phyloP scores from a whole-genome alignment of 2,888 invertebrate species.

The Cheiracanthium punctorium region DNA sequence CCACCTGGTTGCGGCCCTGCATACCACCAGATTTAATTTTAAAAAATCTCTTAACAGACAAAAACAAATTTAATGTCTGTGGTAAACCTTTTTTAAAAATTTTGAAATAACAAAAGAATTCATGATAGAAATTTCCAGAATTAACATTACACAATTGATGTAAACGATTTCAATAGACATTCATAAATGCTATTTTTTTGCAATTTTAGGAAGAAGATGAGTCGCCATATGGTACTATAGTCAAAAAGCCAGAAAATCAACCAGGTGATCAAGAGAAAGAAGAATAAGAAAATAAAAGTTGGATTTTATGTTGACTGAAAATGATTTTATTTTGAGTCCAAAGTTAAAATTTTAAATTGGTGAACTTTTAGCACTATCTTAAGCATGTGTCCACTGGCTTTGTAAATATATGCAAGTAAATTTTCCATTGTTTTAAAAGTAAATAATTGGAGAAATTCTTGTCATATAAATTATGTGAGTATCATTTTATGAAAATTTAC shows the following conservation, averaged over 20 bases:
- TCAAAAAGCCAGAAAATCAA: constrained; percentile 53
- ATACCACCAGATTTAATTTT: too few species aligned
- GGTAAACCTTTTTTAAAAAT: too few species aligned
- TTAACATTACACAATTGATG: too few species aligned
- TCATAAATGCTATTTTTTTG: neutral
- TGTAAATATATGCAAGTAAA: neutral
- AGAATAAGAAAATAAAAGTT: too few species aligned
- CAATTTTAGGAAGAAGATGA: constrained; percentile 41
- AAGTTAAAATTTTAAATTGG: neutral
- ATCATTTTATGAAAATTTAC: neutral
- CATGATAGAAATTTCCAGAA: too few species aligned
- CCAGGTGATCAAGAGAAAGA: neutral
- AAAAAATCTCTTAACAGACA: too few species aligned
- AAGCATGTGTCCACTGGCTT: neutral
- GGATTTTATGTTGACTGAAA: neutral
- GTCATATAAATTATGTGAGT: neutral
- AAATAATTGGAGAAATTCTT: neutral
- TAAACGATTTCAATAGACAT: too few species aligned
- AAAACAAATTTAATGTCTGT: too few species aligned
- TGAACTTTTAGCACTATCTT: neutral
- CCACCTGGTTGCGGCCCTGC: too few species aligned
- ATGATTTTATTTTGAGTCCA: neutral
- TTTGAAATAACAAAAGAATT: too few species aligned
- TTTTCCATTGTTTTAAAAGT: neutral
- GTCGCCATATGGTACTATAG: constrained; percentile 68